phyloP scores from a whole-genome alignment of 2,888 invertebrate species.

The Monopis laevigella region DNA sequence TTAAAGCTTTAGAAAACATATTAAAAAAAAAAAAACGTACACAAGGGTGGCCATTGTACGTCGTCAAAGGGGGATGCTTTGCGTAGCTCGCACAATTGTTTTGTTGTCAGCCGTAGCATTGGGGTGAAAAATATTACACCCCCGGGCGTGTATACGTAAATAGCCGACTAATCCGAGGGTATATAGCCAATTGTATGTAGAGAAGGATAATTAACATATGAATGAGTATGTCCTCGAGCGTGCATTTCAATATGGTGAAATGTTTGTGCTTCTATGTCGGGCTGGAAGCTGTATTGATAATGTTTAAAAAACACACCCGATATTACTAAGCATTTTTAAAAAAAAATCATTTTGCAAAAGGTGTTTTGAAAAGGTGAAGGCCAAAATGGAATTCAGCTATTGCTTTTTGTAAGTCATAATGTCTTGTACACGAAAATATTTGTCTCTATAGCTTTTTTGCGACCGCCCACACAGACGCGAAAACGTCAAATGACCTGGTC shows the following conservation, averaged over 20 bases:
- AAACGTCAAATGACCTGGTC: too few species aligned
- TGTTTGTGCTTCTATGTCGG: too few species aligned
- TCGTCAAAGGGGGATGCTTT: conserved; percentile 30
- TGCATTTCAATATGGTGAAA: conserved; percentile 1
- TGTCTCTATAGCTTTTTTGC: too few species aligned
- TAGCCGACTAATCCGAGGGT: conserved; percentile 15
- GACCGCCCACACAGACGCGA: too few species aligned
- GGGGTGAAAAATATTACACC: conserved; percentile 65
- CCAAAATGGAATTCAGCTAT: too few species aligned
- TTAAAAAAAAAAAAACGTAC: conserved; percentile 30
- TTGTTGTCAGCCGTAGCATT: conserved; percentile 22
- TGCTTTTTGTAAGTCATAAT: too few species aligned
- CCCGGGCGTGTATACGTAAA: conserved; percentile 45
- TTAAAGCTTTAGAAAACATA: conserved; percentile 35
- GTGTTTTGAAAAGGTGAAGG: too few species aligned
- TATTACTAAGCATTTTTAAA: too few species aligned
- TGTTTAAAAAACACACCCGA: too few species aligned
- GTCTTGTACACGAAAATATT: too few species aligned
- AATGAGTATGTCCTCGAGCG: conserved; percentile 7
- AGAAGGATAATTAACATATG: conserved; percentile 5
- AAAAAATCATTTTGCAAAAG: too few species aligned
- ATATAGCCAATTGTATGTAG: conserved; percentile 6
- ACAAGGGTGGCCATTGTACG: conserved; percentile 33
- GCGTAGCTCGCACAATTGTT: conserved; percentile 24
- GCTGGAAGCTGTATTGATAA: too few species aligned